Percentiles rank a stretch among this genome's conserved stretches.
Conservation (phyloP, 2,113 vertebrate species). For the Notothenia rossii region DNA sequence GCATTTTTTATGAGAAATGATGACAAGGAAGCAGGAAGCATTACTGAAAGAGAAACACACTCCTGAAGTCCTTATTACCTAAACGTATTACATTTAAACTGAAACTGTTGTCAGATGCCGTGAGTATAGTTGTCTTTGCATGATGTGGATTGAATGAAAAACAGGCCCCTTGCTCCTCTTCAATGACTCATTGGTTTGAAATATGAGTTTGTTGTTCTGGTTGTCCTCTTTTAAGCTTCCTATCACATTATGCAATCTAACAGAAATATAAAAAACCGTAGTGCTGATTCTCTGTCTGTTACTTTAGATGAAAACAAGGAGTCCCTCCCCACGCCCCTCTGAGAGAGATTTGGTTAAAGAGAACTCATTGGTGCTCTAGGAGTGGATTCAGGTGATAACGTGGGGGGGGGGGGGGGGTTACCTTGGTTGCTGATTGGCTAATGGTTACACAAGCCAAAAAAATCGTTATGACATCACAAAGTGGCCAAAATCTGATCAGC, state of each 20-base stretch:
- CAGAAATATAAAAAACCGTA: background rate
- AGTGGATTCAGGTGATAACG: no score
- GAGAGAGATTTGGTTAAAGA: no score
- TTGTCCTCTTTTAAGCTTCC: background rate
- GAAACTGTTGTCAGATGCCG: background rate
- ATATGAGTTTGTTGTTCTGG: background rate
- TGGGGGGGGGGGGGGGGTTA: no score
- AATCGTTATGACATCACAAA: no score
- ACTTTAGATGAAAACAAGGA: no score
- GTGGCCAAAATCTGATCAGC: no score
- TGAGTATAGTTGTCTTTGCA: background rate
- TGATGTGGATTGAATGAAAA: background rate
- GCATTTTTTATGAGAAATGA: conserved; percentile 48
- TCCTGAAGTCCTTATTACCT: background rate
- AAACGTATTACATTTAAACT: background rate
- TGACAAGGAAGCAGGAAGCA: conserved; percentile 5
- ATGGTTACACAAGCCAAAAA: no score
- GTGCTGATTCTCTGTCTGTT: no score
- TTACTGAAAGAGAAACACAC: conserved; percentile 9
- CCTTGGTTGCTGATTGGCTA: no score
- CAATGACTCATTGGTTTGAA: background rate
- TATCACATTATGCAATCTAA: background rate
- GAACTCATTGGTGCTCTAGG: no score
- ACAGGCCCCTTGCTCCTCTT: background rate
- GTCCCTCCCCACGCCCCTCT: no score